These are phyloP conservation scores for Ditula angustiorana DNA, from an alignment of 2,888 invertebrate genomes.

Conservation along the genomic window DNA sequence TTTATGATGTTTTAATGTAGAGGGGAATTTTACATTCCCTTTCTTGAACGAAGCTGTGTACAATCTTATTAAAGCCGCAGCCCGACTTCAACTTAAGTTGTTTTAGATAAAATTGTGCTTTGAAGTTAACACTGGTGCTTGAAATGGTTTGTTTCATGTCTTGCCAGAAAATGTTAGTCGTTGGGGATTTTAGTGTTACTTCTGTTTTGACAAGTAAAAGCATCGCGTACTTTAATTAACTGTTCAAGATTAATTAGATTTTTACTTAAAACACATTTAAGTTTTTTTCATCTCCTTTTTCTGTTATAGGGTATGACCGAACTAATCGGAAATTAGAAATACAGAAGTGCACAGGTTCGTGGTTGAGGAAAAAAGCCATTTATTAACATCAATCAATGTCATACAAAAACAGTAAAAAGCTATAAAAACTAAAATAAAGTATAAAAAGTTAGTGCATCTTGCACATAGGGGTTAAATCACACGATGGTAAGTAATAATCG, in stretches of 20 bases:
- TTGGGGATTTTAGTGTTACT: background rate
- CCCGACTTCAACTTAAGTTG: constrained; percentile 6
- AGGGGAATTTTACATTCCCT: constrained; percentile 27
- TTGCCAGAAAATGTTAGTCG: background rate
- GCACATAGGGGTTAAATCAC: too few species aligned
- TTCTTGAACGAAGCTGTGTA: constrained; percentile 8
- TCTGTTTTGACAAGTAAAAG: background rate
- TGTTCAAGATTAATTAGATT: too few species aligned
- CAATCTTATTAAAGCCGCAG: constrained; percentile 24
- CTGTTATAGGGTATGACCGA: too few species aligned
- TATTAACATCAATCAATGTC: too few species aligned
- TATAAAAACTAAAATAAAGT: too few species aligned
- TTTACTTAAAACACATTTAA: background rate
- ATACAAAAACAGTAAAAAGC: too few species aligned
- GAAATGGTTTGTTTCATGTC: constrained; percentile 5
- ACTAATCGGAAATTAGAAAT: too few species aligned
- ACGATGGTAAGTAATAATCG: too few species aligned
- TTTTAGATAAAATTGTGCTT: constrained; percentile 14
- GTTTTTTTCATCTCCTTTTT: background rate
- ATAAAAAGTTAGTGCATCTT: too few species aligned
- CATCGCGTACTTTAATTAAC: background rate
- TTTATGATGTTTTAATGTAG: constrained; percentile 37
- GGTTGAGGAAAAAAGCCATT: too few species aligned
- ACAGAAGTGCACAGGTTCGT: too few species aligned
- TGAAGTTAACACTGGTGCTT: background rate